Base-by-base conservation (phyloP, 2,888 invertebrate species). In the Steromphala cineraria region DNA sequence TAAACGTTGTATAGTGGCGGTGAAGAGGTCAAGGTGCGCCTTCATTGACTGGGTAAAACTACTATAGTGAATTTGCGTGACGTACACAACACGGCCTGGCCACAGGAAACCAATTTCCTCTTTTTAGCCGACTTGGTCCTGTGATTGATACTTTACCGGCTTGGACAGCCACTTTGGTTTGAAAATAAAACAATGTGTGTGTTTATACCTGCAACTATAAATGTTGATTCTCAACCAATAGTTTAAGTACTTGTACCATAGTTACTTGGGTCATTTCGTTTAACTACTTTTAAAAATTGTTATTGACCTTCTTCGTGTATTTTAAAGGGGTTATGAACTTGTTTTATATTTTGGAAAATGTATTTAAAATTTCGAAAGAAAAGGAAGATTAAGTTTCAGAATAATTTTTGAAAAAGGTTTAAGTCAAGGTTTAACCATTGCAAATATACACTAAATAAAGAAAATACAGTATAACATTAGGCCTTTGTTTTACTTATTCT, bases 1-100 rank as follows among this genome's bases (percentile, higher is more conserved):
- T 31, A 75, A 21, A 13, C 28, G n/a, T 28, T 53, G 53, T n/a
- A n/a, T n/a, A 10, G 46, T 55, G 53, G 76, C 53, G 53, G 53
- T 53, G 53, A 53, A 55, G 15, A 76, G 76, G 76, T 53, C 53
- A 76, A 76, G 76, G 76, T 76, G 76, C 53, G 53, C 19, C 53
- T 55, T 28, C 76, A 76, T 76, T 76, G 53, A 76, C 76, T 53
- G 36, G 55, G 17, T 13, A 55, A 76, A 24, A 31, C 21, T 55
- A 76, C 76, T 76, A 76, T 55, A 55, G 19, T 19, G 52, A 67
- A 67, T 46, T 46, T 67, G 46, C 36, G 46, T 75, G 19, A 55
- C 55, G 55, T 75, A 56, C 24, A 75, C 52, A 75, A 46, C 31
- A 71, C 31, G 10, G 17, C 36, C 71, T 15, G 71, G 71, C 71